Conservation (phyloP, 1,140 invertebrate genomes). For the Dreissena polymorpha region DNA sequence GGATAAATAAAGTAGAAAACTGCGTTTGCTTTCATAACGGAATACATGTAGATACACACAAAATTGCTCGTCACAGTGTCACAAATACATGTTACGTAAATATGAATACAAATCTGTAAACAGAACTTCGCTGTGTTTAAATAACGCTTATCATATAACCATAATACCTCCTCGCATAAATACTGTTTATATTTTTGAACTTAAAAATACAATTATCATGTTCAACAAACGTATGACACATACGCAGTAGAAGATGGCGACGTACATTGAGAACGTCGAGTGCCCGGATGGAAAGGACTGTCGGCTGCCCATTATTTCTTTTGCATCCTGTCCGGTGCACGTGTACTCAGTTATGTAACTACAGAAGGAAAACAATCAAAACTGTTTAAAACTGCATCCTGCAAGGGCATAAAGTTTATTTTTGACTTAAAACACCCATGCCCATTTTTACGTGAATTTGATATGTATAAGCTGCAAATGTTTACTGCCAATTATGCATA, state of each 20-base stretch:
- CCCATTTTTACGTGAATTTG: too few species aligned
- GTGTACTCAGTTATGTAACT: constrained; percentile 63
- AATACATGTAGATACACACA: too few species aligned
- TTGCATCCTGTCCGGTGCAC: constrained; percentile 55
- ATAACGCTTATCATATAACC: too few species aligned
- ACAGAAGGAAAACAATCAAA: not conserved
- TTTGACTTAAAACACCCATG: too few species aligned
- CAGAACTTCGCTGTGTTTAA: too few species aligned
- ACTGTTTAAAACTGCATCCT: not conserved
- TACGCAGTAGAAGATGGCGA: constrained; percentile 80
- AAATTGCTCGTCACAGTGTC: not conserved
- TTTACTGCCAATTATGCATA: too few species aligned
- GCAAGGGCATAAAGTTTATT: too few species aligned
- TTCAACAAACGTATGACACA: constrained; percentile 44
- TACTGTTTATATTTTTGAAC: not conserved
- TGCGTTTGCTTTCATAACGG: too few species aligned
- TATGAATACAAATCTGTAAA: not conserved
- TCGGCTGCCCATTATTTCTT: constrained; percentile 55
- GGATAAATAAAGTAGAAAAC: too few species aligned
- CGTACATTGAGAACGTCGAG: constrained; percentile 81
- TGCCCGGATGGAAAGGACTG: constrained; percentile 83
- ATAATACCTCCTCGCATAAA: not conserved
- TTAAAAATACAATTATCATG: not conserved
- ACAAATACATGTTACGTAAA: not conserved
- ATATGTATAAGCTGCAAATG: too few species aligned